A percentile compares a stretch with the other conserved stretches of the same genome.
These are phyloP conservation scores for Drosophila mimica DNA, from an alignment of 2,888 invertebrate species.

Conservation along the genomic window DNA sequence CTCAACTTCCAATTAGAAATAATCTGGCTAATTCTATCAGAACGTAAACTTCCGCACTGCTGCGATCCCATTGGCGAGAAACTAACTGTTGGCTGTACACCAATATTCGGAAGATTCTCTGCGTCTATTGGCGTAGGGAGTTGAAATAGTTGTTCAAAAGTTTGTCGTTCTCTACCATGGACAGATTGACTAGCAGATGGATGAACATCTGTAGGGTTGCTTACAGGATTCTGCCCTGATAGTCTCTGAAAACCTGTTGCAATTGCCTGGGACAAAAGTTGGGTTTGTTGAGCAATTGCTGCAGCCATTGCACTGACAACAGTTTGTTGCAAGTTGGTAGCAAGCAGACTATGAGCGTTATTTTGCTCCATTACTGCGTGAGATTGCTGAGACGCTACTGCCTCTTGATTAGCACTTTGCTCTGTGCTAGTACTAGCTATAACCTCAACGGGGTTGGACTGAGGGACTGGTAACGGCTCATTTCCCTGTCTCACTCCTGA, in stretches of 20 bases:
- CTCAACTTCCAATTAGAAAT: too few relatives aligned
- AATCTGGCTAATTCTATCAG: too few relatives aligned
- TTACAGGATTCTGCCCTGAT: neutral
- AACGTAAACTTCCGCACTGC: too few relatives aligned
- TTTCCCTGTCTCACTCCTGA: neutral
- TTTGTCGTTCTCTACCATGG: neutral
- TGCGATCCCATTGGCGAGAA: too few relatives aligned
- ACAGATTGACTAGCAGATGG: neutral
- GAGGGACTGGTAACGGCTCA: neutral
- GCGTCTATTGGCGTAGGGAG: neutral
- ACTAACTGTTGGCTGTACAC: too few relatives aligned
- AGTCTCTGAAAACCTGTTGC: neutral
- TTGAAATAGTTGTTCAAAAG: neutral
- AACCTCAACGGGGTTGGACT: neutral
- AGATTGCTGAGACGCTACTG: neutral
- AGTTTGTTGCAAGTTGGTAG: neutral
- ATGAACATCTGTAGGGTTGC: neutral
- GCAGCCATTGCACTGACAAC: neutral
- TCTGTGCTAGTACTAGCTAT: neutral
- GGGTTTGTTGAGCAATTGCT: neutral
- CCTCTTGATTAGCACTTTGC: neutral
- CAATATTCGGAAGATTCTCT: too few relatives aligned
- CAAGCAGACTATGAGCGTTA: neutral
- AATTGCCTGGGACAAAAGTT: neutral
- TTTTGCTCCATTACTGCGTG: neutral